phyloP scores from a whole-genome alignment of 2,797 vertebrate genomes.

The Smutsia temminckii region DNA sequence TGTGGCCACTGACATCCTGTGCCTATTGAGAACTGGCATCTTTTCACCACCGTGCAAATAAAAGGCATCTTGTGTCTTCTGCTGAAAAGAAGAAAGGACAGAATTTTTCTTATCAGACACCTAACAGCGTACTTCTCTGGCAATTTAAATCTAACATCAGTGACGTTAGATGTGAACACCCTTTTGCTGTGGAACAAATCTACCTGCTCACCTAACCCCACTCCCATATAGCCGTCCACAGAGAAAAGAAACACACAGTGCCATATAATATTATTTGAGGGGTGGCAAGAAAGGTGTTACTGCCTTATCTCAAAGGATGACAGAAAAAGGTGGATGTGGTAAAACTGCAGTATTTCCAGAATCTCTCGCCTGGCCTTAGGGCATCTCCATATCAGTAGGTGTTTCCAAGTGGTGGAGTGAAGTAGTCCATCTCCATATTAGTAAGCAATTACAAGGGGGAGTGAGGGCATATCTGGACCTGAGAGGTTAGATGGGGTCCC shows the following conservation, averaged over 20 bases:
- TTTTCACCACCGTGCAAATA: slow-evolving; percentile 58
- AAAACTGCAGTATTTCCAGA: too few species aligned
- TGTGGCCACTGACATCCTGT: slow-evolving; percentile 41
- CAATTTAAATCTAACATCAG: not conserved
- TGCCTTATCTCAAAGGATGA: not conserved
- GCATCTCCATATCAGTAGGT: too few species aligned
- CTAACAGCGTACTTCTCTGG: not conserved
- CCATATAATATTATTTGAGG: too few species aligned
- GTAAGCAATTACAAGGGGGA: too few species aligned
- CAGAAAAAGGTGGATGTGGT: not conserved
- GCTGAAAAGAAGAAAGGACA: not conserved
- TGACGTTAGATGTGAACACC: not conserved
- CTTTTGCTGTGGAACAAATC: not conserved
- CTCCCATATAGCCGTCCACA: not conserved
- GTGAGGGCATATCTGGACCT: too few species aligned
- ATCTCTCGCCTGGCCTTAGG: too few species aligned
- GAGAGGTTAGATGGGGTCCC: too few species aligned
- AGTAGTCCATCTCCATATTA: too few species aligned
- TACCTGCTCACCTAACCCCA: not conserved
- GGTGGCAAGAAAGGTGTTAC: not conserved
- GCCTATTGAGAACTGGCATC: not conserved
- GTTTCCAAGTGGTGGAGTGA: too few species aligned
- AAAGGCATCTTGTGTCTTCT: slow-evolving; percentile 70
- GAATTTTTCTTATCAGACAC: not conserved
- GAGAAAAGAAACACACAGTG: not conserved